Percentiles rank a stretch among this genome's conserved stretches.
Evolutionary conservation across 2,888 invertebrate genomes (phyloP).

Genomic region (Cylindroiulus punctatus): DNA sequence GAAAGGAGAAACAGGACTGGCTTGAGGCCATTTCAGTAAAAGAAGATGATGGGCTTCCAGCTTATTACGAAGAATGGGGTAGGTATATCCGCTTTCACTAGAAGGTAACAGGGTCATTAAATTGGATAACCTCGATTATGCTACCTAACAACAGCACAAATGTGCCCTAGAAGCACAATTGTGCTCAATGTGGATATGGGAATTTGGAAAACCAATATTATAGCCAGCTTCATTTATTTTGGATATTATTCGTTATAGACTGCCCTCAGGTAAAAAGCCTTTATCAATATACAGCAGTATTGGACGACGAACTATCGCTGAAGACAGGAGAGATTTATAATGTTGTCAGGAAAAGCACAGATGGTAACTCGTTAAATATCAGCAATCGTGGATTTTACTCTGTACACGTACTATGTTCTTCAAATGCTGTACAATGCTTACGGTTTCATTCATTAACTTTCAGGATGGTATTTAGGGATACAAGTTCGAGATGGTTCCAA

Average conservation of each 20-base stretch:
- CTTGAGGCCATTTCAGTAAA: not conserved
- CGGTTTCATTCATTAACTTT: not conserved
- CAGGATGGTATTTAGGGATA: constrained; percentile 46
- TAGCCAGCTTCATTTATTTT: not conserved
- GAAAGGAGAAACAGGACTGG: constrained; percentile 36
- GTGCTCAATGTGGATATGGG: too few relatives aligned
- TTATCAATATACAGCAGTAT: constrained; percentile 11
- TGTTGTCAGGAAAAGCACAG: not conserved
- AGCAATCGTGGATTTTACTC: not conserved
- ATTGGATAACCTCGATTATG: not conserved
- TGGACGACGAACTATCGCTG: constrained; percentile 11
- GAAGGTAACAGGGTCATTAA: too few relatives aligned
- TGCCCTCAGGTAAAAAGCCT: constrained; percentile 42
- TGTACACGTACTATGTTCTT: not conserved
- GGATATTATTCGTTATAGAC: not conserved
- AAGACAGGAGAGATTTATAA: not conserved
- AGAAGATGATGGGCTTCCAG: not conserved
- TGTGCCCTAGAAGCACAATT: too few relatives aligned
- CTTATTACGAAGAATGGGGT: constrained; percentile 22
- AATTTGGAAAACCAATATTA: not conserved
- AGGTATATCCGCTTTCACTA: not conserved
- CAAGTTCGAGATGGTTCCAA: constrained; percentile 19
- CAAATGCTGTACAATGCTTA: not conserved
- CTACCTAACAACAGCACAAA: not conserved
- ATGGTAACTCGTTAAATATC: not conserved